Conservation (phyloP, 1,140 invertebrate genomes). For the Ceratosolen fusciceps region DNA sequence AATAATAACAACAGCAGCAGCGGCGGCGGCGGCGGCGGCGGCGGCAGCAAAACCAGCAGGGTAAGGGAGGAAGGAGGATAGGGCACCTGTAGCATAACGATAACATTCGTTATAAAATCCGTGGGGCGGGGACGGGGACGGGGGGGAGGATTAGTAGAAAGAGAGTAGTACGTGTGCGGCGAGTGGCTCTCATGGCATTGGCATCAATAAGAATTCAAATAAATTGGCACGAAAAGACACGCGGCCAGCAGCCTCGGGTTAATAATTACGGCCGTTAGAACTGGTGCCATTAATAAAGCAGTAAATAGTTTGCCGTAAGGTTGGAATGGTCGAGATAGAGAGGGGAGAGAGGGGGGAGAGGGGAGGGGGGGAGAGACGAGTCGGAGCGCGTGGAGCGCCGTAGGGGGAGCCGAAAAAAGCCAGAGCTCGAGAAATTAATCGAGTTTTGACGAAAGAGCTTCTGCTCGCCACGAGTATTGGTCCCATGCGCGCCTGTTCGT, state of each 20-base stretch:
- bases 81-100: background rate
- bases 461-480: conserved; percentile 41
- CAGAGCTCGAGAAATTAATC: conserved; percentile 22
- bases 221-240: background rate
- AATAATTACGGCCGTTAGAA: background rate
- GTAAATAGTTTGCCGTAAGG: background rate
- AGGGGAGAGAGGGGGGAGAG: too few relatives aligned
- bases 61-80: too few relatives aligned
- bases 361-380: background rate
- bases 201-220: background rate
- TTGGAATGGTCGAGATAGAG: too few relatives aligned
- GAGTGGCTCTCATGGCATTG: background rate
- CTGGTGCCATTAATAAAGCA: background rate
- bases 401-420: background rate
- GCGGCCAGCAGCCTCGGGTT: background rate
- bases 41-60: too few relatives aligned
- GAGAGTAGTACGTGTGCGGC: too few relatives aligned
- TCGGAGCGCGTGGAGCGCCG: background rate
- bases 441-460: conserved; percentile 42
- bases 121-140: background rate
- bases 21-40: too few relatives aligned
- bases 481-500: too few relatives aligned
- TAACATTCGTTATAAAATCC: background rate
- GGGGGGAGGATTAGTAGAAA: too few relatives aligned
- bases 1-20: too few relatives aligned